Percentiles rank a stretch among this genome's conserved stretches.
phyloP scores from a whole-genome alignment of 2,113 vertebrate species.

The Manacus vitellinus region DNA sequence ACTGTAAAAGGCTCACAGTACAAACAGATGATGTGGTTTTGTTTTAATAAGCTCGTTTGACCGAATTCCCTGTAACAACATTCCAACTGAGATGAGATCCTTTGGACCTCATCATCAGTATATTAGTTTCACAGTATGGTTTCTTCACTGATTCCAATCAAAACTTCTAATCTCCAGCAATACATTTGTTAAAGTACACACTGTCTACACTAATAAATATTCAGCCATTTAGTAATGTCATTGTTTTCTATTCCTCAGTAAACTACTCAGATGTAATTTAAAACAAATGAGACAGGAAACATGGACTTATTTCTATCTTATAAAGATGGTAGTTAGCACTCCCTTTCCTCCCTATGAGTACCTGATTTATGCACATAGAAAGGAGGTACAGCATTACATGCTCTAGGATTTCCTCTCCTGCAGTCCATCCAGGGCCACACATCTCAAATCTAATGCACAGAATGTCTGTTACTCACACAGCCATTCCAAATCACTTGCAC shows the following conservation, averaged over 20 bases:
- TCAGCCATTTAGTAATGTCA: neutral
- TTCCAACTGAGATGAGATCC: neutral
- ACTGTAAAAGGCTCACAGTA: neutral
- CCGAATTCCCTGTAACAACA: neutral
- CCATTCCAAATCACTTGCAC: neutral
- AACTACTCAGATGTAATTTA: slow-evolving; percentile 1
- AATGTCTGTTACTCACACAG: neutral
- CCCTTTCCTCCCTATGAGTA: neutral
- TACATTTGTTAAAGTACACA: neutral
- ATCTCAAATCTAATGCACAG: neutral
- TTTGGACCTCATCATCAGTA: neutral
- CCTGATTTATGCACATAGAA: neutral
- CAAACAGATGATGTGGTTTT: neutral
- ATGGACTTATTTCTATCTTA: neutral
- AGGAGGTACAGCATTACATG: neutral
- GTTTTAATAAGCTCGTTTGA: neutral
- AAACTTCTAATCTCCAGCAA: neutral
- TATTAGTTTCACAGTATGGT: neutral
- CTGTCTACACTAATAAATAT: neutral
- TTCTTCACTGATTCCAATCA: neutral
- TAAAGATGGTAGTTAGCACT: neutral
- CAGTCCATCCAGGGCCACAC: neutral
- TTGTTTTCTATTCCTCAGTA: neutral
- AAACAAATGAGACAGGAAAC: neutral
- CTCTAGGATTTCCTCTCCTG: neutral